Percentiles rank a stretch among this genome's conserved stretches.
These are phyloP conservation scores for Diogma glabrata DNA, from an alignment of 2,888 invertebrate genomes.

Conservation along the genomic window DNA sequence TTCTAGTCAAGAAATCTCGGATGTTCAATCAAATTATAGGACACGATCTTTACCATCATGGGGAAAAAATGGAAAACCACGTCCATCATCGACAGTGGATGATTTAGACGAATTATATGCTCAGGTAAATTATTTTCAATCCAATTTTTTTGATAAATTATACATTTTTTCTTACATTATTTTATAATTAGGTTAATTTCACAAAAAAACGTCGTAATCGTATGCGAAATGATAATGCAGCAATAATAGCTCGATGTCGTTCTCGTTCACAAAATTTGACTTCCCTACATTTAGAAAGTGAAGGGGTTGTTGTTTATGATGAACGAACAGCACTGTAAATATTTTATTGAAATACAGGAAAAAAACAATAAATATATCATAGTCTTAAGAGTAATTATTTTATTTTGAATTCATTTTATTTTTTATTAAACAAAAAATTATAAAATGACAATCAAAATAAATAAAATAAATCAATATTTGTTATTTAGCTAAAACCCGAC, in stretches of 20 bases:
- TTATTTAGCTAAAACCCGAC: no score
- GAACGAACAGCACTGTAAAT: constrained; percentile 62
- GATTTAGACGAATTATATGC: constrained; percentile 58
- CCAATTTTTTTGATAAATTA: not conserved
- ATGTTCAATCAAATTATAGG: constrained; percentile 33
- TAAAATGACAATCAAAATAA: no score
- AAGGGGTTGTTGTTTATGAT: constrained; percentile 71
- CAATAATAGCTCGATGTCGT: constrained; percentile 63
- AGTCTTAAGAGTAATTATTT: no score
- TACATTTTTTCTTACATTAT: not conserved
- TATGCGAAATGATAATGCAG: constrained; percentile 72
- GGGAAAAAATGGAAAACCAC: constrained; percentile 50
- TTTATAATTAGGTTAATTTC: constrained; percentile 49
- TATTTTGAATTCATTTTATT: no score
- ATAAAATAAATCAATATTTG: no score
- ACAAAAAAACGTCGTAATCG: constrained; percentile 70
- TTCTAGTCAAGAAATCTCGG: constrained; percentile 38
- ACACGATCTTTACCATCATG: constrained; percentile 62
- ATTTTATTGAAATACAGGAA: no score
- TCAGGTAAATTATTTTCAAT: constrained; percentile 38
- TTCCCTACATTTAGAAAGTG: constrained; percentile 34
- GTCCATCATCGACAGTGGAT: constrained; percentile 56
- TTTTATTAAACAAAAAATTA: no score
- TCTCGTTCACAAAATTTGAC: constrained; percentile 52
- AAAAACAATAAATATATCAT: no score